Evolutionary conservation across 2,113 vertebrate genomes (phyloP).

Genomic region (Platycercus adscitus): DNA sequence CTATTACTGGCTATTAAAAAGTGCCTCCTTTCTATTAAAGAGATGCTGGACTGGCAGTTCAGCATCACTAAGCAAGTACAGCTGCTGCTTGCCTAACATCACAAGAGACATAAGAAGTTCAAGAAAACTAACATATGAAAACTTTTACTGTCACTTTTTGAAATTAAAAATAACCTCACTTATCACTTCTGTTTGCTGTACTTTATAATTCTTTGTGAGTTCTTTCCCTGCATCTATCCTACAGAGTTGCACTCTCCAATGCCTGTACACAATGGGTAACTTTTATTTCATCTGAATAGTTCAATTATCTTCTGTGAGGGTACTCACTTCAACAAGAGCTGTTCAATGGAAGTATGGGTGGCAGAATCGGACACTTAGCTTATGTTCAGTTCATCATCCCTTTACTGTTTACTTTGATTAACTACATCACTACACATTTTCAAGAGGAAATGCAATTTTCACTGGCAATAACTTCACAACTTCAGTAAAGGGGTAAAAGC

Average conservation of each 20-base stretch:
- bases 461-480: conserved; percentile 17
- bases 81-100: background rate
- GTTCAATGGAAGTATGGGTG: background rate
- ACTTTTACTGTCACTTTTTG: background rate
- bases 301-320: conserved; percentile 6
- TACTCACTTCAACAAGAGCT: background rate
- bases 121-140: background rate
- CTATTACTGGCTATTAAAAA: conserved; percentile 37
- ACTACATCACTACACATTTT: conserved; percentile 44
- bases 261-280: background rate
- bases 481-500: conserved; percentile 41
- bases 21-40: background rate
- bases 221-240: background rate
- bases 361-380: conserved; percentile 12
- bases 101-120: background rate
- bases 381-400: background rate
- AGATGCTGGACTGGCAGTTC: background rate
- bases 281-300: conserved; percentile 15
- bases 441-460: conserved; percentile 50
- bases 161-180: background rate
- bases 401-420: conserved; percentile 60
- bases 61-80: background rate
- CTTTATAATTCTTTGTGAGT: background rate
- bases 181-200: background rate
- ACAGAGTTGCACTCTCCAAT: background rate